phyloP scores from a whole-genome alignment of 2,113 vertebrate genomes.

The Zapornia atra region DNA sequence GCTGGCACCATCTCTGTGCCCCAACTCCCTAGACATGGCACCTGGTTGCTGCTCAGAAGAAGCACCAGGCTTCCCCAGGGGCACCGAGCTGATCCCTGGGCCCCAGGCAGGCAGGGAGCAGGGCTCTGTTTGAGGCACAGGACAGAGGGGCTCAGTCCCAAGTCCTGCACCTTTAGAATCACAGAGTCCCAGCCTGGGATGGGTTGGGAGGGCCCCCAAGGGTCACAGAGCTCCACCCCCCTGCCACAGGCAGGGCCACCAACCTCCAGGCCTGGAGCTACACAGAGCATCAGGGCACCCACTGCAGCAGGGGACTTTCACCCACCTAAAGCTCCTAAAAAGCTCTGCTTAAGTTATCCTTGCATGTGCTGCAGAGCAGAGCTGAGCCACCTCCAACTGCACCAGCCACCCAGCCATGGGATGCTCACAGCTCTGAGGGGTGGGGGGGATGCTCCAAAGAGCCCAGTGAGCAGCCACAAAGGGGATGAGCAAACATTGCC shows the following conservation, averaged over 20 bases:
- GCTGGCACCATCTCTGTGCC: background rate
- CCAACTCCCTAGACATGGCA: too few species aligned
- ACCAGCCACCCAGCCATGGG: background rate
- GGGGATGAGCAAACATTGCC: too few species aligned
- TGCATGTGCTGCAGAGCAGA: background rate
- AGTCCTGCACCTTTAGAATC: too few species aligned
- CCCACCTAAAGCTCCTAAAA: background rate
- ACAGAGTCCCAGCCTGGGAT: too few species aligned
- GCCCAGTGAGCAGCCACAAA: background rate
- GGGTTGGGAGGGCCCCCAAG: too few species aligned
- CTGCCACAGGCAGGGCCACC: too few species aligned
- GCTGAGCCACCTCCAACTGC: background rate
- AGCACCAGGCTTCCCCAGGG: rapidly evolving
- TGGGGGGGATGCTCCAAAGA: background rate
- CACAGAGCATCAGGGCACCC: background rate
- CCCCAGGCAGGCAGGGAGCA: background rate
- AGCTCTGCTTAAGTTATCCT: background rate
- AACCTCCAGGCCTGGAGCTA: too few species aligned
- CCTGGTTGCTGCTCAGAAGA: background rate
- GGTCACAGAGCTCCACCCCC: too few species aligned
- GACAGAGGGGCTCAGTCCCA: too few species aligned
- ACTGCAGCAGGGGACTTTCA: background rate
- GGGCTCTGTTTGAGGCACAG: background rate
- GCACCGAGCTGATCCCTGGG: background rate
- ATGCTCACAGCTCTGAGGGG: too few species aligned